phyloP scores from a whole-genome alignment of 2,797 vertebrate genomes.

The Brachyrhaphis roseni region DNA sequence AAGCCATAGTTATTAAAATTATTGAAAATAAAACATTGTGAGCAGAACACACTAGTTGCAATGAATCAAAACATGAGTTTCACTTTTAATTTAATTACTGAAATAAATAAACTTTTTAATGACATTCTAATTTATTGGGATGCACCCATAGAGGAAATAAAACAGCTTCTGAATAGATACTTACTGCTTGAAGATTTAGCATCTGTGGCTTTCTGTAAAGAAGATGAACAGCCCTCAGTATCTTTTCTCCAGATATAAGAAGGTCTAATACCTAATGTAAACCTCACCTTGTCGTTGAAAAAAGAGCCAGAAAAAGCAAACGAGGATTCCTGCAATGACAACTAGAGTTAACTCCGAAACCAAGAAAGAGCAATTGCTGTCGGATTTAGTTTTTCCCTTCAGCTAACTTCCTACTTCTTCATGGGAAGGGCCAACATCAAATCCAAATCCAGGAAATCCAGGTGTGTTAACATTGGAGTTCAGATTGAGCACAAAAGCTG shows the following conservation, averaged over 20 bases:
- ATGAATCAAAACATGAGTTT: background rate
- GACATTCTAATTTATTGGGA: background rate
- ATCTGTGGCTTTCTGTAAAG: constrained; percentile 71
- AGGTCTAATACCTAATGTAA: background rate
- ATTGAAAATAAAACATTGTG: background rate
- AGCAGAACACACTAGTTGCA: background rate
- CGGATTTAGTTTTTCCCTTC: constrained; percentile 1
- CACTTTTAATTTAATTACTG: background rate
- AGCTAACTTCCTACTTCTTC: constrained; percentile 70
- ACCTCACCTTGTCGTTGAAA: constrained; percentile 78
- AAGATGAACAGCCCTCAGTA: constrained; percentile 4
- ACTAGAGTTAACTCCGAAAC: constrained; percentile 12
- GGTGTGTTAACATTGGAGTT: constrained; percentile 68
- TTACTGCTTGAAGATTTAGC: constrained; percentile 70
- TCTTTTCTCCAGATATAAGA: background rate
- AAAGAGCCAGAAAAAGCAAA: constrained; percentile 76
- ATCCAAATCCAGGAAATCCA: constrained; percentile 75
- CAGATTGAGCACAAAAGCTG: constrained; percentile 76
- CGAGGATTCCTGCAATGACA: constrained; percentile 72
- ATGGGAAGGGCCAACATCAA: constrained; percentile 59
- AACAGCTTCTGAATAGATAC: constrained; percentile 19
- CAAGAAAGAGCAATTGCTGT: constrained; percentile 1
- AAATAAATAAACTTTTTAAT: background rate
- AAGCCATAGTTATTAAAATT: background rate
- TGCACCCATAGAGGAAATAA: background rate